Evolutionary conservation across 2,113 vertebrate species (phyloP).

Genomic region (Cyrtonyx montezumae): DNA sequence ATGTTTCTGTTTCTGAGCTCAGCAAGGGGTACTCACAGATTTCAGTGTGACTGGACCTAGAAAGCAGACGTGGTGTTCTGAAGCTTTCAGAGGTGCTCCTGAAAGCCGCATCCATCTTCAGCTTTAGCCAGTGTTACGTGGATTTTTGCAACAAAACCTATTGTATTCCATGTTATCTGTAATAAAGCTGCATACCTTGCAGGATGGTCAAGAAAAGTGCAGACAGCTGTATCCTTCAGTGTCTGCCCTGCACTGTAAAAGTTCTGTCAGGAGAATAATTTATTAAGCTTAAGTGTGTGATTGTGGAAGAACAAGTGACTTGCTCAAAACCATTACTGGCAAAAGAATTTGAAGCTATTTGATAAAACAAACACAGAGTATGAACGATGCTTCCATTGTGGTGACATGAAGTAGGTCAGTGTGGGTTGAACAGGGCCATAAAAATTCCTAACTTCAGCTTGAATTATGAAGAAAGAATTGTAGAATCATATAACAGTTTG

Average conservation of each 20-base stretch:
- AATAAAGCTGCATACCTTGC: not conserved
- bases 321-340: slow-evolving; percentile 34
- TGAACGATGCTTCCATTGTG: slow-evolving; percentile 25
- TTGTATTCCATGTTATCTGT: not conserved
- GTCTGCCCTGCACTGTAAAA: not conserved
- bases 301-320: slow-evolving; percentile 7
- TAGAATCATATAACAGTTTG: no score
- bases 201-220: not conserved
- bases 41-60: not conserved
- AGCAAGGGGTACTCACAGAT: not conserved
- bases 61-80: not conserved
- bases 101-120: not conserved
- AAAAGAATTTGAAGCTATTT: not conserved
- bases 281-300: not conserved
- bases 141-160: not conserved
- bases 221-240: not conserved
- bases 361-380: slow-evolving; percentile 12
- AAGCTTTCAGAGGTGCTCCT: not conserved
- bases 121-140: not conserved
- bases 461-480: not conserved
- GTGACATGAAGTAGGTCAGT: not conserved
- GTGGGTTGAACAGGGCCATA: not conserved
- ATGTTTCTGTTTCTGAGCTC: not conserved
- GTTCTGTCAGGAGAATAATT: not conserved
- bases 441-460: not conserved